phyloP scores from a whole-genome alignment of 2,797 vertebrate species.

The Chaenodraco wilsoni region DNA sequence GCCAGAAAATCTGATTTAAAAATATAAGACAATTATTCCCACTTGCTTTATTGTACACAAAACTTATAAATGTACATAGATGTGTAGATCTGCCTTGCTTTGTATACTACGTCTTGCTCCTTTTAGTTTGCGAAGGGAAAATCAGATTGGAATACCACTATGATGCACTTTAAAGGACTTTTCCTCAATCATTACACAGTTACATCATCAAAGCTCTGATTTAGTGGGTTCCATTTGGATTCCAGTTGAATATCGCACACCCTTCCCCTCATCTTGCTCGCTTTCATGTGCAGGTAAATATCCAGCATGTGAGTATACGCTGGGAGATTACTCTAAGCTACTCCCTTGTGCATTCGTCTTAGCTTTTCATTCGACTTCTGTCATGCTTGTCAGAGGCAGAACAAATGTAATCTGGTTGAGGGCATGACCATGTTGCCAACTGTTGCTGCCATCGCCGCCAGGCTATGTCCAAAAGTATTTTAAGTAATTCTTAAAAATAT shows the following conservation, averaged over 20 bases:
- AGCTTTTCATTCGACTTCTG: constrained; percentile 46
- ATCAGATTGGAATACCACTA: constrained; percentile 9
- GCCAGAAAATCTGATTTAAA: constrained; percentile 5
- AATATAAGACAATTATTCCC: background rate
- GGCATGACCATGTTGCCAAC: constrained; percentile 58
- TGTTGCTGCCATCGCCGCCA: constrained; percentile 55
- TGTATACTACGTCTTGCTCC: background rate
- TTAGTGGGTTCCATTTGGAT: constrained; percentile 25
- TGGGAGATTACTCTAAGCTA: constrained; percentile 58
- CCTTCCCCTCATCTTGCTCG: constrained; percentile 24
- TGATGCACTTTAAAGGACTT: constrained; percentile 37
- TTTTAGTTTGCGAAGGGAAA: constrained; percentile 29
- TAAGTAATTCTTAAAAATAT: constrained; percentile 64
- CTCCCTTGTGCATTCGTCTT: constrained; percentile 50
- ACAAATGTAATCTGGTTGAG: constrained; percentile 69
- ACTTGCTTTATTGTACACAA: background rate
- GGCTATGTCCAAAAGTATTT: constrained; percentile 62
- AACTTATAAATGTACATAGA: background rate
- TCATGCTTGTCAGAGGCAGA: constrained; percentile 52
- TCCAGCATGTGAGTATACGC: constrained; percentile 35
- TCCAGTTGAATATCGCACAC: constrained; percentile 30
- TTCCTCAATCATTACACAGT: constrained; percentile 30
- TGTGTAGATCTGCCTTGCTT: background rate
- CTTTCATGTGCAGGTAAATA: constrained; percentile 68
- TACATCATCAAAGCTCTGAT: constrained; percentile 45